These are phyloP conservation scores for Merodon equestris DNA, from an alignment of 2,888 invertebrate genomes.

Conservation along the genomic window DNA sequence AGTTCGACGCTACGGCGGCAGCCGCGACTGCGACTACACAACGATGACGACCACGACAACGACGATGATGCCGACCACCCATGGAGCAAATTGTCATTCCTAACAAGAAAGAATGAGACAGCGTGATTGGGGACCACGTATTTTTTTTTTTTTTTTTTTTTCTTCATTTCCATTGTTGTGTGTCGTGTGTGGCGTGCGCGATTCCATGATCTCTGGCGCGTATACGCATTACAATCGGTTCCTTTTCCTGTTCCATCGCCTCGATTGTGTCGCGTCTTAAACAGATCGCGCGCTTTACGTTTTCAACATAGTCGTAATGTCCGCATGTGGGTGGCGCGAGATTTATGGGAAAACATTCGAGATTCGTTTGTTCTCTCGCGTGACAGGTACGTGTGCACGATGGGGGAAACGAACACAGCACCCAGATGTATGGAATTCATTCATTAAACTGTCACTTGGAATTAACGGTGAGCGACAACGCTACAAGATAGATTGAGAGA, in stretches of 20 bases:
- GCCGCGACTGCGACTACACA: conserved; percentile 21
- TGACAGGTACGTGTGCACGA: conserved; percentile 1
- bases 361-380: conserved; percentile 24
- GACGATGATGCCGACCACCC: conserved; percentile 62
- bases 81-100: conserved; percentile 64
- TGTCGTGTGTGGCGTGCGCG: conserved; percentile 48
- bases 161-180: conserved; percentile 48
- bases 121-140: conserved; percentile 42
- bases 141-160: conserved; percentile 30
- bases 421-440: conserved; percentile 48
- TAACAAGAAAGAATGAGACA: conserved; percentile 53
- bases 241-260: too few species aligned
- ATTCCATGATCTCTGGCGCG: conserved; percentile 55
- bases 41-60: conserved; percentile 32
- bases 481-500: not conserved
- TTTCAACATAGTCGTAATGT: conserved; percentile 23
- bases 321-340: conserved; percentile 53
- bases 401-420: too few species aligned
- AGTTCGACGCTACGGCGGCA: conserved; percentile 15
- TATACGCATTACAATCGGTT: conserved; percentile 61
- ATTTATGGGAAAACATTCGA: conserved; percentile 54
- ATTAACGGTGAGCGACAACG: conserved; percentile 14
- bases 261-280: conserved; percentile 25
- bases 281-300: conserved; percentile 37
- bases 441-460: conserved; percentile 62